phyloP scores from a whole-genome alignment of 2,888 invertebrate genomes.

The Troides aeacus region DNA sequence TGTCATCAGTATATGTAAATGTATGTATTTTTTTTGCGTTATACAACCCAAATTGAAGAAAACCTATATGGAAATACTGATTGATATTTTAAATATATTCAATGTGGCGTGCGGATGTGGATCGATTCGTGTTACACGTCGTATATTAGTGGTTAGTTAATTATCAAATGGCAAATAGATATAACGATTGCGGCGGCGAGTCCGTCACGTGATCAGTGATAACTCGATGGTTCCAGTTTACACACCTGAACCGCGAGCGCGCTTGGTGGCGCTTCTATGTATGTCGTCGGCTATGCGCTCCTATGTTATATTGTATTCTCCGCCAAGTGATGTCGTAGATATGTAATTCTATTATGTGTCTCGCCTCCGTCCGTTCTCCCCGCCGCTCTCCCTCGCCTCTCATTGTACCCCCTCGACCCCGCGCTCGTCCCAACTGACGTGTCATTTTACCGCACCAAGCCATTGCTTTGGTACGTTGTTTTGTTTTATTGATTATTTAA shows the following conservation, averaged over 20 bases:
- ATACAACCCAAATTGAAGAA: background rate
- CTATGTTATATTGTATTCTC: constrained; percentile 57
- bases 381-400: constrained; percentile 19
- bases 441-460: constrained; percentile 67
- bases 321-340: constrained; percentile 66
- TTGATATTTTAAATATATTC: background rate
- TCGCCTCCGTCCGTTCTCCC: constrained; percentile 68
- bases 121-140: constrained; percentile 4
- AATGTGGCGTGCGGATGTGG: background rate
- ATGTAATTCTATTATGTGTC: constrained; percentile 76
- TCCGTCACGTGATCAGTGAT: constrained; percentile 57
- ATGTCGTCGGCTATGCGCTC: constrained; percentile 46
- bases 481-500: constrained; percentile 66
- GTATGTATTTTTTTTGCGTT: background rate
- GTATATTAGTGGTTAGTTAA: background rate
- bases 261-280: constrained; percentile 45
- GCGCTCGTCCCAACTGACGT: constrained; percentile 61
- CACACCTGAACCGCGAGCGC: constrained; percentile 60
- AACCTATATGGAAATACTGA: background rate
- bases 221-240: constrained; percentile 52
- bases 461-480: constrained; percentile 66
- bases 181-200: constrained; percentile 35
- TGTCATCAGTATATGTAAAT: too few relatives aligned
- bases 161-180: constrained; percentile 33
- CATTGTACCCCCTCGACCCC: constrained; percentile 43